These are phyloP conservation scores for Dynastes maya DNA, from an alignment of 2,888 invertebrate genomes.

Conservation along the genomic window DNA sequence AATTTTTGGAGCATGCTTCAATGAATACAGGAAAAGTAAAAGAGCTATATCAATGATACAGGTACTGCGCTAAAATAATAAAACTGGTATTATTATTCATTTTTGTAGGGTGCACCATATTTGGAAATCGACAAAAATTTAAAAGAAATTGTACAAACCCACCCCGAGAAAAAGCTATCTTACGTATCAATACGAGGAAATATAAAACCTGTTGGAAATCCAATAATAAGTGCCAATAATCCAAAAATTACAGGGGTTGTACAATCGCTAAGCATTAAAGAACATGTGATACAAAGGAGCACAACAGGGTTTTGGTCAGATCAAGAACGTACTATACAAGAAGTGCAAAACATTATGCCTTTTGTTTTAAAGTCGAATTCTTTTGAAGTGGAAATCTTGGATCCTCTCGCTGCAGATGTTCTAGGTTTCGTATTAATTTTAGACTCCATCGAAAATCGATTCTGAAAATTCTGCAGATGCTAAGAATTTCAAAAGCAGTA, in stretches of 20 bases:
- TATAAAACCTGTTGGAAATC: conserved; percentile 83
- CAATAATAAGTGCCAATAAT: conserved; percentile 83
- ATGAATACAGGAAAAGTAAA: conserved; percentile 83
- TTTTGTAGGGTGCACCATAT: conserved; percentile 79
- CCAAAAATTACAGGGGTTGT: conserved; percentile 84
- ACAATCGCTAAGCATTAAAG: conserved; percentile 85
- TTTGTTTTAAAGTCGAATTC: conserved; percentile 80
- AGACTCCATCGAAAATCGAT: too few species aligned
- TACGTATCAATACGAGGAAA: conserved; percentile 85
- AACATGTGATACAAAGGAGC: conserved; percentile 87
- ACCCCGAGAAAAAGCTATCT: conserved; percentile 78
- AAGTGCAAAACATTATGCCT: conserved; percentile 85
- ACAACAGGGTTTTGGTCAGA: conserved; percentile 92
- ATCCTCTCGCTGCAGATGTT: conserved; percentile 82
- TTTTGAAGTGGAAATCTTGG: conserved; percentile 81
- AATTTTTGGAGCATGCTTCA: conserved; percentile 82
- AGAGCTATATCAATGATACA: conserved; percentile 80
- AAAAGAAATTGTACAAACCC: conserved; percentile 76
- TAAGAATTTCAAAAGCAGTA: too few species aligned
- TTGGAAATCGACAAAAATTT: conserved; percentile 79
- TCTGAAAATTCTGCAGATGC: too few species aligned
- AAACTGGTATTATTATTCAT: conserved; percentile 48
- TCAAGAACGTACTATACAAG: conserved; percentile 84
- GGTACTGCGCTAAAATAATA: conserved; percentile 70
- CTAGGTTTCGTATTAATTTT: conserved; percentile 69